Evolutionary conservation across 2,113 vertebrate species (phyloP).

Genomic region (Corythornis vintsioides): DNA sequence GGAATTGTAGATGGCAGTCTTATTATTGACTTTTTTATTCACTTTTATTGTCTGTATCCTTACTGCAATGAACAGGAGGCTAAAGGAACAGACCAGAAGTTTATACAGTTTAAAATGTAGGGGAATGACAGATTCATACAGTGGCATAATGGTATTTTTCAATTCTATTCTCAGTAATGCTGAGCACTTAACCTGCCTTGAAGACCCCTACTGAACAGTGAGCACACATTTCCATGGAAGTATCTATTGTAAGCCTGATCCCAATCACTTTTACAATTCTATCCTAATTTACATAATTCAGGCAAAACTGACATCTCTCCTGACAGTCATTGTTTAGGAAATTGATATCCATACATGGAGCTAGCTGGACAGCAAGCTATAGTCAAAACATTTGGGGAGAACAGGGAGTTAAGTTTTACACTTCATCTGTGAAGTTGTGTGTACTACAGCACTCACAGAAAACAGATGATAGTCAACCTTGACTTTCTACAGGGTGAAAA

Average conservation of each 20-base stretch:
- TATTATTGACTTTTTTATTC: background rate
- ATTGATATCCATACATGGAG: background rate
- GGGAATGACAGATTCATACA: background rate
- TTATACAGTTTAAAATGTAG: background rate
- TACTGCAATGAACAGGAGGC: background rate
- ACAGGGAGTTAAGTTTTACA: background rate
- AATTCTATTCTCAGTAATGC: background rate
- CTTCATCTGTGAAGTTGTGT: background rate
- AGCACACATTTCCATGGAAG: background rate
- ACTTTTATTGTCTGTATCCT: background rate
- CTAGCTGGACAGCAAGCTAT: background rate
- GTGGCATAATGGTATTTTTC: background rate
- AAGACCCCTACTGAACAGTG: background rate
- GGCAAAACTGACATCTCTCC: background rate
- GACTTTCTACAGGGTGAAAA: background rate
- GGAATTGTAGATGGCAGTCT: background rate
- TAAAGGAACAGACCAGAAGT: background rate
- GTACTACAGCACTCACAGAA: background rate
- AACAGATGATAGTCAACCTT: background rate
- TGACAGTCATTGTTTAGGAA: background rate
- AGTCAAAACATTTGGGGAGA: background rate
- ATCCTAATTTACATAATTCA: background rate
- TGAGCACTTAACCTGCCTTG: background rate
- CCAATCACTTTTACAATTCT: background rate
- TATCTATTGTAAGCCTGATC: background rate